phyloP scores from a whole-genome alignment of 2,113 vertebrate species.

The Apeltes quadracus region DNA sequence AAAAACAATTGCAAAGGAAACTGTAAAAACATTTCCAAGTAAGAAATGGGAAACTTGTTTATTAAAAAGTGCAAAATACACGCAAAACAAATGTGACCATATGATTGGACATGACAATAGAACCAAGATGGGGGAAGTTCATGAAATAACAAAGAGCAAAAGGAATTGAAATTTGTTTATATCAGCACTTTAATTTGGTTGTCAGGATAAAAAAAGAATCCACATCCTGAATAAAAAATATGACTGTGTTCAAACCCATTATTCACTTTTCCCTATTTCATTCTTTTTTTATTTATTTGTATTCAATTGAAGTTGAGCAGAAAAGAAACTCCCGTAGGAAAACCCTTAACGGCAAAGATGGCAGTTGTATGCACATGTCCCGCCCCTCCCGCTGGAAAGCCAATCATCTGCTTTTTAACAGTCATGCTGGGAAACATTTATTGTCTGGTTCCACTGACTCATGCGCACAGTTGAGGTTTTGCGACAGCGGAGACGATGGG shows the following conservation, averaged over 20 bases:
- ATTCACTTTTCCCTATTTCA: neutral
- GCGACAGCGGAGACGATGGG: no score
- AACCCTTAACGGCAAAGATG: no score
- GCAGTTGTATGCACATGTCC: no score
- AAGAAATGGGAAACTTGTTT: neutral
- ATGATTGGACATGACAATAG: neutral
- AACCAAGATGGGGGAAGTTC: neutral
- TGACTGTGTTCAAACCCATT: neutral
- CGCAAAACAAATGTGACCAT: neutral
- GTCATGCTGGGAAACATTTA: no score
- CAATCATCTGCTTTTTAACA: no score
- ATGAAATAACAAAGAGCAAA: neutral
- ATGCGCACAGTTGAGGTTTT: no score
- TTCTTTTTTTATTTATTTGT: neutral
- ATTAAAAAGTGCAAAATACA: neutral
- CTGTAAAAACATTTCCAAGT: neutral
- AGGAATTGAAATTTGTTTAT: neutral
- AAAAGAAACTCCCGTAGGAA: no score
- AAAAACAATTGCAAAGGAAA: neutral
- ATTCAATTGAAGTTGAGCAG: no score
- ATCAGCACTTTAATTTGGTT: neutral
- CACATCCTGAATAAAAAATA: neutral
- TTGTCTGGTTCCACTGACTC: no score
- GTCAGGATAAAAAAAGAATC: neutral
- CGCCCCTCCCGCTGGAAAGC: no score